Percentiles rank a stretch among this genome's conserved stretches.
Evolutionary conservation across 2,888 invertebrate genomes (phyloP).

Genomic region (Melolontha melolontha): DNA sequence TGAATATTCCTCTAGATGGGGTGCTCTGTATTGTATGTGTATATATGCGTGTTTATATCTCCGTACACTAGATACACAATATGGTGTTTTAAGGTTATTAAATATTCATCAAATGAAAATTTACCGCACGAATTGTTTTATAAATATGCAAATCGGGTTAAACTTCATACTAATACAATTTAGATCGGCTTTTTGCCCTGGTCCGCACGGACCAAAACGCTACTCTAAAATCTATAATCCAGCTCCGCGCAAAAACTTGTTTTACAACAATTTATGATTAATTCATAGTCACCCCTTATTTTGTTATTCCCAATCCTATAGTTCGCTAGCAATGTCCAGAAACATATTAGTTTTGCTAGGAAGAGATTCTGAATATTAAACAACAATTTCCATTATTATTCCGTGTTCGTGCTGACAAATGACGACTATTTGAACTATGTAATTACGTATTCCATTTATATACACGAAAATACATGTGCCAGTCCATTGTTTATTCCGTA

Average conservation of each 20-base stretch:
- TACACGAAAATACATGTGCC: constrained; percentile 34
- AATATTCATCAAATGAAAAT: constrained; percentile 40
- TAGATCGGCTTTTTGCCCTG: constrained; percentile 35
- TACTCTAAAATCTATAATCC: constrained; percentile 38
- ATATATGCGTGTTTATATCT: not conserved
- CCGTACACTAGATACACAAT: constrained; percentile 1
- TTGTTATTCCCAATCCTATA: constrained; percentile 9
- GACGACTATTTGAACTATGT: constrained; percentile 41
- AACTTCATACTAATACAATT: constrained; percentile 38
- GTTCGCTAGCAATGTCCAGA: constrained; percentile 3
- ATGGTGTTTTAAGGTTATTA: constrained; percentile 27
- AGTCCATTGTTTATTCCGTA: constrained; percentile 34
- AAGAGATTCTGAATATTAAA: constrained; percentile 30
- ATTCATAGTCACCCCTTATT: constrained; percentile 28
- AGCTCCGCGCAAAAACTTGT: constrained; percentile 33
- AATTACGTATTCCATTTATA: constrained; percentile 43
- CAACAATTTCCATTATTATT: constrained; percentile 32
- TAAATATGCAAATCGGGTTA: constrained; percentile 39
- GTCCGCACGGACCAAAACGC: constrained; percentile 5
- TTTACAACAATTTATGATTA: constrained; percentile 40
- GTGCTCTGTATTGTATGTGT: not conserved
- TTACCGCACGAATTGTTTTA: constrained; percentile 39
- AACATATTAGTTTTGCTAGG: constrained; percentile 28
- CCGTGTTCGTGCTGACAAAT: constrained; percentile 38
- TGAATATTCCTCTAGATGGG: not conserved